Evolutionary conservation across 2,113 vertebrate genomes (phyloP).

Genomic region (Nibea coibor): DNA sequence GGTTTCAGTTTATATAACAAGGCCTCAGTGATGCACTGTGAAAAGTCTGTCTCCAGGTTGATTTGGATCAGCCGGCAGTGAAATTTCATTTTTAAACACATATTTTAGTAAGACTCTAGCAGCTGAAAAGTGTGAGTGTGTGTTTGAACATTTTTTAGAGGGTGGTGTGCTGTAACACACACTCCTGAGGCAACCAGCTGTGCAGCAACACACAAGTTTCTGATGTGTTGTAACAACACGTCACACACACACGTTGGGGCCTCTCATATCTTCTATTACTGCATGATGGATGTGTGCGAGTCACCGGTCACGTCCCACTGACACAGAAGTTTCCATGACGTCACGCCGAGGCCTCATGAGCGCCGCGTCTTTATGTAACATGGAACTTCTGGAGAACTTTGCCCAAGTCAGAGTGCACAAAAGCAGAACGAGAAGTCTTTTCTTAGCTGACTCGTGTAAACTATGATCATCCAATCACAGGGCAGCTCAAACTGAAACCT

Average conservation of each 20-base stretch:
- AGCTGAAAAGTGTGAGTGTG: neutral
- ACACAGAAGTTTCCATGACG: slow-evolving; percentile 57
- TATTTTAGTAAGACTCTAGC: too few species aligned
- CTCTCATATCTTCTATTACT: slow-evolving; percentile 26
- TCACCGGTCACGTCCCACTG: slow-evolving; percentile 32
- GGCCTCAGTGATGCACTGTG: neutral
- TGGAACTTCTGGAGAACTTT: too few species aligned
- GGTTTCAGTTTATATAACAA: neutral
- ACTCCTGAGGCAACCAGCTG: slow-evolving; percentile 18
- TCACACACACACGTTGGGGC: slow-evolving; percentile 9
- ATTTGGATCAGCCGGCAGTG: neutral
- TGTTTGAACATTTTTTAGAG: neutral
- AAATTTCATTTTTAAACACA: neutral
- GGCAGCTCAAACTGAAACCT: neutral
- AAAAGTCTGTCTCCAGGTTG: neutral
- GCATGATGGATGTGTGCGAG: neutral
- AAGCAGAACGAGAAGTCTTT: neutral
- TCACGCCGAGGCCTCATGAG: neutral
- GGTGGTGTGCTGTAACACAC: neutral
- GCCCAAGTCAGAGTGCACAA: too few species aligned
- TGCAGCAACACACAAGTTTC: slow-evolving; percentile 20
- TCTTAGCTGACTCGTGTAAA: neutral
- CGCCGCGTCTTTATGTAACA: slow-evolving; percentile 9
- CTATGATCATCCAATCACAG: neutral
- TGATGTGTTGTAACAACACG: slow-evolving; percentile 25